Evolutionary conservation across 2,113 vertebrate species (phyloP).

Genomic region (Chaenocephalus aceratus): DNA sequence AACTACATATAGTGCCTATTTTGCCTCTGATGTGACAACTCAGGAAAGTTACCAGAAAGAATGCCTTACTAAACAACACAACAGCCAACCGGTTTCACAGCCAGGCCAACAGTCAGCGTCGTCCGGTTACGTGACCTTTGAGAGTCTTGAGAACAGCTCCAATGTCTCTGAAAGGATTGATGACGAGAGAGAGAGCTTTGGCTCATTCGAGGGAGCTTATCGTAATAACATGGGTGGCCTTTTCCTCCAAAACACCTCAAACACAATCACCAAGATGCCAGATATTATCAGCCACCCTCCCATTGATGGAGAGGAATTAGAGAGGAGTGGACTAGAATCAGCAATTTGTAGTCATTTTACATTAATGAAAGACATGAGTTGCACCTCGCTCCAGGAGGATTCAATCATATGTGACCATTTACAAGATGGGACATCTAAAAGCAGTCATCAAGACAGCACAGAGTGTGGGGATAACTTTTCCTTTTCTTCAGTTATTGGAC

Average conservation of each 20-base stretch:
- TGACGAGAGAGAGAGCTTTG: slow-evolving; percentile 7
- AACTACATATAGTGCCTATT: slow-evolving; percentile 53
- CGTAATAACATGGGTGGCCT: slow-evolving; percentile 9
- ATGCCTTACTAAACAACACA: slow-evolving; percentile 31
- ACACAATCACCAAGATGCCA: slow-evolving; percentile 57
- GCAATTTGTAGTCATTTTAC: slow-evolving; percentile 24
- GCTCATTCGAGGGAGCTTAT: slow-evolving; percentile 7
- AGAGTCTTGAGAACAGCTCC: slow-evolving; percentile 53
- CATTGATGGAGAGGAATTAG: slow-evolving; percentile 76
- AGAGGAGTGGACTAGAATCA: slow-evolving; percentile 52
- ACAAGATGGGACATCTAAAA: slow-evolving; percentile 13
- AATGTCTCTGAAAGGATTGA: slow-evolving; percentile 25
- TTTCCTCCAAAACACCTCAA: slow-evolving; percentile 61
- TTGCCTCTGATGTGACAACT: slow-evolving; percentile 28
- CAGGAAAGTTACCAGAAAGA: slow-evolving; percentile 33
- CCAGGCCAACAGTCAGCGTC: slow-evolving; percentile 59
- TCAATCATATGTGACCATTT: slow-evolving; percentile 18
- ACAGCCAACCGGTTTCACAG: slow-evolving; percentile 33
- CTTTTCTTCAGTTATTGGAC: neutral
- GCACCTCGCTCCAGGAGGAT: slow-evolving; percentile 21
- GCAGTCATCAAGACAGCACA: slow-evolving; percentile 2
- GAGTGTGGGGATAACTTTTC: slow-evolving; percentile 3
- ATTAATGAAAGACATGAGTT: slow-evolving; percentile 17
- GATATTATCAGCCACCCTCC: slow-evolving; percentile 79
- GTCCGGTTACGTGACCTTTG: slow-evolving; percentile 70